Evolutionary conservation across 2,113 vertebrate species (phyloP), one percentile per base, ranked within the genome.

Genomic region (Vanacampus margaritifer): DNA sequence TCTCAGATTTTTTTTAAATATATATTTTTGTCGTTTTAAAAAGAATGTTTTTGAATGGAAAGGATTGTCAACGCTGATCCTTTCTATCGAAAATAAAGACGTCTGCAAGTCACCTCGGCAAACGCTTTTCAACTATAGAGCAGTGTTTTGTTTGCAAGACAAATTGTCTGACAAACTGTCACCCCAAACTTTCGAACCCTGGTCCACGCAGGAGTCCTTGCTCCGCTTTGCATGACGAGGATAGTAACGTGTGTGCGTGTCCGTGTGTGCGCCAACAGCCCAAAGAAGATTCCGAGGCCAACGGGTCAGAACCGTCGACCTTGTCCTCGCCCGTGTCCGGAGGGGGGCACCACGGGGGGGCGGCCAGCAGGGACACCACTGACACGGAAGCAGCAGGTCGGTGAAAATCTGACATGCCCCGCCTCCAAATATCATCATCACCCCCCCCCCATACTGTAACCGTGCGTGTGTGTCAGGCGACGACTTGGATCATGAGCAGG

Each of bases 351-450:
- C 88, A 89, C 21, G 92, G 83, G 62, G 93, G 94, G 71, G 92
- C 86, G 14, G 92, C 87, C 39, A 94, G 93, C 76, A 91, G 93
- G 54, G 92, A 93, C 76, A 96, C 93, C 35, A 95, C 95, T 16
- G 94, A 96, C 80, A 96, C 94, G 0, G 95, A 97, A 84, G 87
- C 91, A 61, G 94, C 95, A 91, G 96, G 97, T 98, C 69, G 89
- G 91, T 19, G 6, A 8, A 17, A 0, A 24, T 26, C 6, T 8
- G 24, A 51, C 50, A 6, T 16, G 2, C 43, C 21, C 32, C 23
- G n/a, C 35, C 26, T n/a, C n/a, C n/a, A n/a, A n/a, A n/a, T n/a
- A 37, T 26, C 7, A 3, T 14, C 12, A 3, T 14, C 1, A 14
- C 11, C 6, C 19, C 46, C 7, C 46, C 46, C 19, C 19, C 6